A percentile compares a stretch with the other conserved stretches of the same genome.
Conservation (phyloP, 2,888 invertebrate genomes). For the Andrena hattorfiana region DNA sequence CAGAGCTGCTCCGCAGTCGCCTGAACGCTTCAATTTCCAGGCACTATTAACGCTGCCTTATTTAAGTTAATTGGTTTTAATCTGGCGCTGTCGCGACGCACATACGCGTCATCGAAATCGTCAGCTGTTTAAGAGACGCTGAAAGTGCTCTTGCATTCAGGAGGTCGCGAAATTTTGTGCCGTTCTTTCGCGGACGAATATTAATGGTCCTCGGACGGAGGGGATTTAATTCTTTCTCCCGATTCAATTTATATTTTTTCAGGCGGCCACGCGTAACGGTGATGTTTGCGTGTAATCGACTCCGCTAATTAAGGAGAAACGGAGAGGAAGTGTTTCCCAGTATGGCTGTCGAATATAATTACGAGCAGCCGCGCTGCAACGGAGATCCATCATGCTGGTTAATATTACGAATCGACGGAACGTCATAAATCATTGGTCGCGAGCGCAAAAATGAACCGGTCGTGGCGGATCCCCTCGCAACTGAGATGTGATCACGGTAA, state of each 20-base stretch:
- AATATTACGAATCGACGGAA: slow-evolving; percentile 64
- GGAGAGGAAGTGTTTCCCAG: slow-evolving; percentile 6
- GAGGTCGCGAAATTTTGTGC: neutral
- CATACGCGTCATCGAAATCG: slow-evolving; percentile 15
- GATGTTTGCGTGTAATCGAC: neutral
- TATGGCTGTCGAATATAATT: slow-evolving; percentile 56
- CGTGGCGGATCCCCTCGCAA: slow-evolving; percentile 22
- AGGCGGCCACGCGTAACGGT: neutral
- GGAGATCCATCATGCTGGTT: slow-evolving; percentile 65
- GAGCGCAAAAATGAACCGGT: slow-evolving; percentile 59
- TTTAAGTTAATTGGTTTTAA: slow-evolving; percentile 57
- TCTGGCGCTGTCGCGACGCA: slow-evolving; percentile 36
- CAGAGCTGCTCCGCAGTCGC: slow-evolving; percentile 19
- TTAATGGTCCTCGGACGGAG: slow-evolving; percentile 10
- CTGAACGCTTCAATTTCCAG: slow-evolving; percentile 41
- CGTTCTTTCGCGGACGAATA: neutral
- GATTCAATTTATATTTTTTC: neutral
- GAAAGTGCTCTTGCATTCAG: neutral
- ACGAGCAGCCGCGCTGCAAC: slow-evolving; percentile 50
- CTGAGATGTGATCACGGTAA: slow-evolving; percentile 49
- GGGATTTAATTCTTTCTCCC: neutral
- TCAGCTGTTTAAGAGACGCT: slow-evolving; percentile 31
- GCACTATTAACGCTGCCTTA: slow-evolving; percentile 54
- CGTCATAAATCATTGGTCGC: slow-evolving; percentile 62
- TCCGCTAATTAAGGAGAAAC: neutral